These are phyloP conservation scores for Gortyna flavago DNA, from an alignment of 2,888 invertebrate genomes.

Conservation along the genomic window DNA sequence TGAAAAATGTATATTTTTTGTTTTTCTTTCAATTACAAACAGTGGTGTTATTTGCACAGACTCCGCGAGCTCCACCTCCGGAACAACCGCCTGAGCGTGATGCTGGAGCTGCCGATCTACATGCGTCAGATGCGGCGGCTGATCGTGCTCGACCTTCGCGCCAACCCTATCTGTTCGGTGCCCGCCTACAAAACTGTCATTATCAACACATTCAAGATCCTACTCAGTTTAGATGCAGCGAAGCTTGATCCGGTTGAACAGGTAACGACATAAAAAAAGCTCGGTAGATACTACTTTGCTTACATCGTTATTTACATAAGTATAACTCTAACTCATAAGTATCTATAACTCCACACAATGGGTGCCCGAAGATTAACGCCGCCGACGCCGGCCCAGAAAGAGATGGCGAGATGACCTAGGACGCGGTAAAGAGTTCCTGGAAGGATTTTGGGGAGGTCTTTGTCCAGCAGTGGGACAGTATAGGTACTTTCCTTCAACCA, in stretches of 20 bases:
- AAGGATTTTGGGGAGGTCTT: not conserved
- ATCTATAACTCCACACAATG: too few relatives aligned
- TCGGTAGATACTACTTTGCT: not conserved
- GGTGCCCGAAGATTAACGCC: too few relatives aligned
- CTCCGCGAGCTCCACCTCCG: slow-evolving; percentile 81
- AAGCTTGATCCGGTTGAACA: slow-evolving; percentile 80
- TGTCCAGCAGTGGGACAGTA: not conserved
- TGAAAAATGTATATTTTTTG: too few relatives aligned
- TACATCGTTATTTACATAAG: not conserved
- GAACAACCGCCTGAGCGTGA: slow-evolving; percentile 79
- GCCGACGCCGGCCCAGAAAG: not conserved
- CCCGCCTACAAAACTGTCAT: slow-evolving; percentile 82
- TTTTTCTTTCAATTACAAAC: not conserved
- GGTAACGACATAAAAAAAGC: slow-evolving; percentile 63
- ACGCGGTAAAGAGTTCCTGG: not conserved
- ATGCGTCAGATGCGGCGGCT: slow-evolving; percentile 81
- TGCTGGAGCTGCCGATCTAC: slow-evolving; percentile 84
- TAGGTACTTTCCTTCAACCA: not conserved
- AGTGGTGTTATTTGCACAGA: slow-evolving; percentile 64
- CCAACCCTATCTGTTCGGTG: slow-evolving; percentile 81
- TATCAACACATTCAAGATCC: slow-evolving; percentile 79
- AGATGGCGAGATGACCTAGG: not conserved
- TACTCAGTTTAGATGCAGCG: slow-evolving; percentile 79
- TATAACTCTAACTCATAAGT: too few relatives aligned
- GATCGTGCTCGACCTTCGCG: slow-evolving; percentile 80